Base-by-base conservation (phyloP, 2,888 invertebrate species). In the Isoperla grammatica region DNA sequence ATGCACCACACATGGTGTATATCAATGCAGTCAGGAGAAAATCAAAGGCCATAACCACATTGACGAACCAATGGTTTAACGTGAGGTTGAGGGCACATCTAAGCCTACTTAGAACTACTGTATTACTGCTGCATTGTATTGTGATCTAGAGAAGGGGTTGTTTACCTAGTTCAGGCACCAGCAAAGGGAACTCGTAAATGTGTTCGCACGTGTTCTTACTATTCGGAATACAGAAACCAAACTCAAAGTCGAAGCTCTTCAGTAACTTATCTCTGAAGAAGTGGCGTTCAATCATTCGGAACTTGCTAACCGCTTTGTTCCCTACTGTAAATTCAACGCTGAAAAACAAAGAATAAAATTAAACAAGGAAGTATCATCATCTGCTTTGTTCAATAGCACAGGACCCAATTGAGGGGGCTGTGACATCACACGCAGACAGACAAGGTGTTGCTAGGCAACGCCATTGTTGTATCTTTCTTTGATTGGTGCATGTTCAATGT, bases 221-320 rank as follows among this genome's bases (percentile, higher is more conserved):
- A 76, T 91, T 91, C 46, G 98, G 98, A 76, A 99, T 97, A 75
- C 98, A 98, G 76, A 96, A 99, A 49, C 98, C 98, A 81, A 99
- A 99, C 75, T 98, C 96, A 80, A 99, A 99, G 75, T 99, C 98
- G 78, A 99, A 98, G 9, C 95, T 95, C 78, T 99, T 98, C 58
- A 98, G 80, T 64, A 96, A 78, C 61, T 87, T 88, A 69, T 98
- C 94, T 61, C 92, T 79, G 77, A 96, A 98, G 79, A 92, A 98
- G 75, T 98, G 97, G 49, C 94, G 85, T 75, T 98, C 97, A 68
- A 98, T 95, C 98, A 98, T 99, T 58, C 98, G 84, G 76, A 99
- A 98, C 73, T 95, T 91, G 72, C 89, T 91, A 1, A 98, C 93
- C 23, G 96, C 90, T 68, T 87, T 85, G 64, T 87, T 83, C 19